phyloP scores from a whole-genome alignment of 1,140 invertebrate species.

The Pentalonia nigronervosa region DNA sequence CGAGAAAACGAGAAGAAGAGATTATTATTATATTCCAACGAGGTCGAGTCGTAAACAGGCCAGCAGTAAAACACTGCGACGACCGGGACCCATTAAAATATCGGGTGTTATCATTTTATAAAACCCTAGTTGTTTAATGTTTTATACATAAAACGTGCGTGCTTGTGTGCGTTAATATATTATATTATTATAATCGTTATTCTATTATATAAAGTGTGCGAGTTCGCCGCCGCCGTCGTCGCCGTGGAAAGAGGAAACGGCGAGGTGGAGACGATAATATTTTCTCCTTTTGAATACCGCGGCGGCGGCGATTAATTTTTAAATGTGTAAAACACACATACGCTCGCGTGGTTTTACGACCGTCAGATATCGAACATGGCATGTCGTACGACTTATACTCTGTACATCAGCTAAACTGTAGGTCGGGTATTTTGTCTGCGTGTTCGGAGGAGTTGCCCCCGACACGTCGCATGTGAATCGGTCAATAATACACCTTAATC shows the following conservation, averaged over 20 bases:
- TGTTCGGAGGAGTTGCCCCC: too few species aligned
- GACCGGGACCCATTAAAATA: slow-evolving; percentile 28
- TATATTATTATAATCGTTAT: not conserved
- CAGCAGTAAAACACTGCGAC: slow-evolving; percentile 37
- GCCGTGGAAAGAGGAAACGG: not conserved
- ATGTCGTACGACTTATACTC: not conserved
- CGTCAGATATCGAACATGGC: not conserved
- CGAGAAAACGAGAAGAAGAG: not conserved
- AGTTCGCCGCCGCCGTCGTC: not conserved
- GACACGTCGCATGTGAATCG: too few species aligned
- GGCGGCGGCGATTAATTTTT: slow-evolving; percentile 32
- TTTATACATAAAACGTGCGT: not conserved
- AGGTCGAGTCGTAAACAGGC: slow-evolving; percentile 34
- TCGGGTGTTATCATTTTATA: slow-evolving; percentile 46
- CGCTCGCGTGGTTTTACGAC: slow-evolving; percentile 19
- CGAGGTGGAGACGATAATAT: not conserved
- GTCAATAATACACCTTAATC: too few species aligned
- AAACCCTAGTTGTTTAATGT: not conserved
- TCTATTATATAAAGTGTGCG: not conserved
- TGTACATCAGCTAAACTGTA: not conserved
- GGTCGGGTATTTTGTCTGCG: too few species aligned
- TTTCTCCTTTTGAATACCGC: not conserved
- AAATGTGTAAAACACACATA: slow-evolving; percentile 37
- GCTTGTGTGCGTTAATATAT: not conserved
- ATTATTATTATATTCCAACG: slow-evolving; percentile 32